phyloP scores from a whole-genome alignment of 2,113 vertebrate species.

The Zeus faber region DNA sequence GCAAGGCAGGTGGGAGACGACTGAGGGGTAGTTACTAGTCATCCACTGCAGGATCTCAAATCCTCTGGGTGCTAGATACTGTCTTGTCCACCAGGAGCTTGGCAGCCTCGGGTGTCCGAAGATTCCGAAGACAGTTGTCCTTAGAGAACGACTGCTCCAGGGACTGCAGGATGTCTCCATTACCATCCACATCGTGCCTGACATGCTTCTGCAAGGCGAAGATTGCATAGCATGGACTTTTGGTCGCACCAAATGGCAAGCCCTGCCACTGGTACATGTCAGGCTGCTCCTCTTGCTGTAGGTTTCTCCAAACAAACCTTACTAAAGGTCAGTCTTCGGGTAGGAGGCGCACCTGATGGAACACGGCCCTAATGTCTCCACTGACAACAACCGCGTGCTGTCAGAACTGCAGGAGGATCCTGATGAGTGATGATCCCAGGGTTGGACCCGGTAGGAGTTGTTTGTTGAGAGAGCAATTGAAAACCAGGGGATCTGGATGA shows the following conservation, averaged over 20 bases:
- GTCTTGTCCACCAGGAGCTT: background rate
- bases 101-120: background rate
- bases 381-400: background rate
- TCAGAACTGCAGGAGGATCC: background rate
- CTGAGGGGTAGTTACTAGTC: background rate
- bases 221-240: conserved; percentile 12
- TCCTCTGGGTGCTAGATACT: background rate
- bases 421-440: background rate
- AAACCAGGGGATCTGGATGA: background rate
- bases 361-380: background rate
- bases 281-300: background rate
- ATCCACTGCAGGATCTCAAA: conserved; percentile 1
- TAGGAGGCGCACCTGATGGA: conserved; percentile 10
- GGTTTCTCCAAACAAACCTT: background rate
- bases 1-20: background rate
- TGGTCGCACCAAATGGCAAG: conserved; percentile 5
- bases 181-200: background rate
- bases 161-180: background rate
- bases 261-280: conserved; percentile 19
- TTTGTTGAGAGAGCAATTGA: background rate
- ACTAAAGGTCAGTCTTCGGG: background rate
- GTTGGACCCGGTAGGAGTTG: too few species aligned
- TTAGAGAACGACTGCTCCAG: too few species aligned
- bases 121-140: background rate
- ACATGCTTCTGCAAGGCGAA: background rate